A percentile compares a stretch with the other conserved stretches of the same genome.
Evolutionary conservation across 2,113 vertebrate species (phyloP).

Genomic region (Pagrus major): DNA sequence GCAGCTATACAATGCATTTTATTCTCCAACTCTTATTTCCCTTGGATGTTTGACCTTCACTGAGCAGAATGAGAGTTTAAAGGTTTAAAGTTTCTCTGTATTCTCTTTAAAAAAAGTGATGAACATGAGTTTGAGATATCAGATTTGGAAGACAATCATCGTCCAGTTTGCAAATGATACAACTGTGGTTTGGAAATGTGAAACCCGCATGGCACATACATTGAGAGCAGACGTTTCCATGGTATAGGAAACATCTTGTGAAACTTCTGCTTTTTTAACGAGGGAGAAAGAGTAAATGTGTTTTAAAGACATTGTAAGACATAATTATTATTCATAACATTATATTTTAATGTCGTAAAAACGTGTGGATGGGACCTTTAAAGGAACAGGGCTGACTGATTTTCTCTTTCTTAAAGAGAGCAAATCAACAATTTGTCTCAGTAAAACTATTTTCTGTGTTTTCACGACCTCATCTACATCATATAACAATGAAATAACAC

Average conservation of each 20-base stretch:
- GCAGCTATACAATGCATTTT: background rate
- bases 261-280: background rate
- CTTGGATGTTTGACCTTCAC: background rate
- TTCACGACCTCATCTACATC: too few species aligned
- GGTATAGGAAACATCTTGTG: background rate
- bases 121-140: background rate
- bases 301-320: background rate
- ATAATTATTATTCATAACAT: too few species aligned
- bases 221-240: background rate
- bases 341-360: too few species aligned
- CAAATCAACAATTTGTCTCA: too few species aligned
- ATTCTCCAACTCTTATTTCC: background rate
- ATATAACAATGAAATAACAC: too few species aligned
- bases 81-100: background rate
- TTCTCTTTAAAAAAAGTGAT: background rate
- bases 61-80: too few species aligned
- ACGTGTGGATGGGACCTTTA: too few species aligned
- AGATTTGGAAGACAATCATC: background rate
- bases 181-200: background rate
- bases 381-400: background rate
- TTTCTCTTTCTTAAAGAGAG: background rate
- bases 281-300: background rate
- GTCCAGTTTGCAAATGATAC: background rate
- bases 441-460: too few species aligned
- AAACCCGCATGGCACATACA: background rate